Evolutionary conservation across 2,797 vertebrate species (phyloP), one percentile per base, ranked within the genome.

Genomic region (Hoplostethus mediterraneus): DNA sequence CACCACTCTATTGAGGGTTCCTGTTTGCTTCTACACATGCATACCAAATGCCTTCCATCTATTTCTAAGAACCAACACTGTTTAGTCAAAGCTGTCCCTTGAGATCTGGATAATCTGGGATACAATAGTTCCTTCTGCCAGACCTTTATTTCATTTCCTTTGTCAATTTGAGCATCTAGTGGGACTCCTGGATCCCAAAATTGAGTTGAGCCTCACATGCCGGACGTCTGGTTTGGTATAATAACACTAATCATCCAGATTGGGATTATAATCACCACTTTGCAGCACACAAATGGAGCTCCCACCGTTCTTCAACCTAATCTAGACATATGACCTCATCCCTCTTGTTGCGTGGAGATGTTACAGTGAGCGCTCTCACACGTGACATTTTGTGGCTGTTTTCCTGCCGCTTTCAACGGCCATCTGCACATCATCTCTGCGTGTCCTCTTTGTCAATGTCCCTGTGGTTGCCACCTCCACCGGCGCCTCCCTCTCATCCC

Each of bases 181-280:
- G 31, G 28, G 25, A 13, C 13, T 5, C 14, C 45, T 61, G 4
- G 13, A 28, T 6, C 17, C 40, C 17, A 33, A 64, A 68, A 17
- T 56, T 17, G 49, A 52, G 38, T 21, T 54, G 61, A 71, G 78
- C 77, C 61, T 12, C 45, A 16, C 59, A 65, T 40, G 47, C 71
- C 51, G 70, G 70, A 87, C 79, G 83, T 79, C 79, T 86, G 77
- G 69, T 57, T 82, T 82, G 59, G 36, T 77, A 59, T 31, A 74
- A 83, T 87, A 70, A 80, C 81, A 80, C 60, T 77, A 80, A 86
- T 86, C 59, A 5, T 51, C 47, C 74, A 84, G 80, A 88, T 79
- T 75, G 42, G 78, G 83, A 88, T 90, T 85, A 87, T 71, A 71
- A 77, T 80, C 67, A 87, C 72, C 64, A 67, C 58, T 68, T n/a